A percentile compares a stretch with the other conserved stretches of the same genome.
phyloP scores from a whole-genome alignment of 2,113 vertebrate genomes.

The Nibea coibor region DNA sequence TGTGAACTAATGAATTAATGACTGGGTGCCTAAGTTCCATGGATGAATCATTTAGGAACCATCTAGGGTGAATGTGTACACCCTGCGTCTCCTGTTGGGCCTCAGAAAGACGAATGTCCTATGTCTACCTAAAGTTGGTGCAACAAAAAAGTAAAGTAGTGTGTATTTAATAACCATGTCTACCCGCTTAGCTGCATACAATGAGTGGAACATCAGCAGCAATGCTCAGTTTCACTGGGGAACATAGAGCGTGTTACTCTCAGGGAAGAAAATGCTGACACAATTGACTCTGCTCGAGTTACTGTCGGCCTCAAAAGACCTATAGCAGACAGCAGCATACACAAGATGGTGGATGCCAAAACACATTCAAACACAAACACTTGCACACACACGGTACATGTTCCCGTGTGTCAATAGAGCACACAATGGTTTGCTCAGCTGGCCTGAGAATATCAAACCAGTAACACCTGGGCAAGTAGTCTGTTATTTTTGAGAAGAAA shows the following conservation, averaged over 20 bases:
- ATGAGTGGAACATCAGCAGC: conserved; percentile 45
- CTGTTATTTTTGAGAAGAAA: conserved; percentile 47
- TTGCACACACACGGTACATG: not conserved
- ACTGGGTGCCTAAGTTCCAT: conserved; percentile 66
- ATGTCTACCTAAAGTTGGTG: not conserved
- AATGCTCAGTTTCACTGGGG: conserved; percentile 45
- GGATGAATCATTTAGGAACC: conserved; percentile 77
- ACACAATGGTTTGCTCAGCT: conserved; percentile 6
- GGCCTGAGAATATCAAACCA: conserved; percentile 30
- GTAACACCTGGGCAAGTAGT: conserved; percentile 31
- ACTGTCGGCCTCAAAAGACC: conserved; percentile 36
- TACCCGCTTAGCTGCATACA: conserved; percentile 1
- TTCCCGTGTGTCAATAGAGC: conserved; percentile 6
- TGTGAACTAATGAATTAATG: conserved; percentile 77
- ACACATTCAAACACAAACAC: conserved; percentile 15
- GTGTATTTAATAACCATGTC: not conserved
- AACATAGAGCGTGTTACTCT: conserved; percentile 47
- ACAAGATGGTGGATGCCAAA: conserved; percentile 23
- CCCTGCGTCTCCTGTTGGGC: conserved; percentile 9
- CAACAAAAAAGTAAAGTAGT: not conserved
- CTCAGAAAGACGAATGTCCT: conserved; percentile 4
- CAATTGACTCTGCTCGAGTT: conserved; percentile 45
- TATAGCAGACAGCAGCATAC: conserved; percentile 22
- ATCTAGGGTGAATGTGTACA: conserved; percentile 35
- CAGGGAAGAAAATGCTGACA: conserved; percentile 56